Evolutionary conservation across 2,888 invertebrate genomes (phyloP), one percentile per base, ranked within the genome.

Genomic region (Melanargia galathea): DNA sequence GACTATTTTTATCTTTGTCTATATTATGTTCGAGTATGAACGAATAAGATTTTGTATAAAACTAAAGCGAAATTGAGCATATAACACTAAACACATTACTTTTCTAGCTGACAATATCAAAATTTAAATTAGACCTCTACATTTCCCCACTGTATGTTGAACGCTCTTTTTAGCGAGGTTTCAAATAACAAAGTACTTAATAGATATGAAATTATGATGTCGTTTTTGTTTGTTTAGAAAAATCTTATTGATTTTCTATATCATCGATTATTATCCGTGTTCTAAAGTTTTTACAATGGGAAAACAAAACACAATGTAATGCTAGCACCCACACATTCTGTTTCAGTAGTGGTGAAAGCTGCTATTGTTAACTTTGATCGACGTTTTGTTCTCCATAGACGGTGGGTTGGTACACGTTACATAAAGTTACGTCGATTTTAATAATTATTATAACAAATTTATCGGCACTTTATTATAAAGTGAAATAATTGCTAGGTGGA

Each of bases 301-400:
- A 63, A 43, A 63, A 58, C 33, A 26, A 46, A 60, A 60, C 55
- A 56, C 49, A 55, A 18, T 43, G 48, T 46, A 18, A 33, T 30
- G 49, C 18, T 20, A n/a, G 16, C 62, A 46, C 63, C 54, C 43
- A 46, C 58, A 20, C 58, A 45, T 26, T 43, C 26, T 46, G 35
- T 58, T 52, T 38, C 45, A 52, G 45, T 43, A 33, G 43, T 61
- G 22, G 49, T 58, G 63, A 63, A 63, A 63, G 58, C 43, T 52
- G 33, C 52, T 35, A 63, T 63, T 63, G 58, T 63, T 62, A 52
- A 13, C 16, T 52, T 13, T 60, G 30, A 60, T 60, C 43, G 43
- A 54, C 43, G 20, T 52, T 51, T 52, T 24, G 18, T 33, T 51
- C 33, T n/a, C 20, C 52, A 35, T 20, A 13, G 52, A 52, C 52